phyloP scores from a whole-genome alignment of 2,797 vertebrate species.

The Lacerta agilis region DNA sequence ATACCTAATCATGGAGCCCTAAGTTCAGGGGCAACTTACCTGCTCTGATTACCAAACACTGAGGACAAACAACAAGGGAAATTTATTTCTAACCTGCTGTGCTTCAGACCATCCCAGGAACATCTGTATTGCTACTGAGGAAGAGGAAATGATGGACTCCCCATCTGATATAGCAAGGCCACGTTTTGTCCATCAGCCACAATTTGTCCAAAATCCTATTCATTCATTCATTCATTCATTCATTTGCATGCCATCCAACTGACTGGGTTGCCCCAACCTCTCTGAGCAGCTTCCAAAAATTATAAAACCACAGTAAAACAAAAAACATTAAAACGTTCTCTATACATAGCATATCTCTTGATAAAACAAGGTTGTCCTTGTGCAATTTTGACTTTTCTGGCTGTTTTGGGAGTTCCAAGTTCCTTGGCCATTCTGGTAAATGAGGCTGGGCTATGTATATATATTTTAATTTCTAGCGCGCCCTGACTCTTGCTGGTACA shows the following conservation, averaged over 20 bases:
- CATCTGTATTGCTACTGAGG: too few relatives aligned
- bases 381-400: neutral
- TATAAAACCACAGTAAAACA: too few relatives aligned
- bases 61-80: too few relatives aligned
- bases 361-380: neutral
- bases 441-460: neutral
- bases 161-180: neutral
- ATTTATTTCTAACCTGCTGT: too few relatives aligned
- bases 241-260: too few relatives aligned
- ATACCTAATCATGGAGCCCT: neutral
- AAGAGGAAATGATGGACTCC: too few relatives aligned
- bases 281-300: too few relatives aligned
- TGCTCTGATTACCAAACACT: too few relatives aligned
- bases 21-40: neutral
- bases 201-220: neutral
- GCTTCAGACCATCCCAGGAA: too few relatives aligned
- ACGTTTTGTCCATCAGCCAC: too few relatives aligned
- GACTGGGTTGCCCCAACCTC: too few relatives aligned
- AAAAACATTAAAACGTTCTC: too few relatives aligned
- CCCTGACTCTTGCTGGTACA: neutral
- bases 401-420: neutral
- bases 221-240: neutral
- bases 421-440: neutral
- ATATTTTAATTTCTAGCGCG: neutral
- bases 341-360: neutral